Conservation (phyloP, 2,113 vertebrate genomes). For the Sisor rabdophorus region DNA sequence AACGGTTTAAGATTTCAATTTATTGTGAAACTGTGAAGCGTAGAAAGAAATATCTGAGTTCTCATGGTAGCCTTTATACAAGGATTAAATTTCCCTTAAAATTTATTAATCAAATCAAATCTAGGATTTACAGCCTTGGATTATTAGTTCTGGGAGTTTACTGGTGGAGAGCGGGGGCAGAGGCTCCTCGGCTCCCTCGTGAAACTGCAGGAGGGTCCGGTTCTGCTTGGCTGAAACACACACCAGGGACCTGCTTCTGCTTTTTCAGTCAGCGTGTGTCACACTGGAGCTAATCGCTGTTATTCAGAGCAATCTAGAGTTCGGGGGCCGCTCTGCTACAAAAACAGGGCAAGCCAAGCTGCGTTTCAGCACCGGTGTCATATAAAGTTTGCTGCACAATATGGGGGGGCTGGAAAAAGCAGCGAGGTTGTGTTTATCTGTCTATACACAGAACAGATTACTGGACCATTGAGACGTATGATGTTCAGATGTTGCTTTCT, state of each 20-base stretch:
- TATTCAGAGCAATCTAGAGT: slow-evolving; percentile 20
- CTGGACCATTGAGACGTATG: slow-evolving; percentile 19
- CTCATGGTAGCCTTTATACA: slow-evolving; percentile 50
- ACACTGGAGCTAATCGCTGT: slow-evolving; percentile 36
- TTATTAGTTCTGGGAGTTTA: slow-evolving; percentile 29
- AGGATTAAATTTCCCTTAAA: slow-evolving; percentile 50
- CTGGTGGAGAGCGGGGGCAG: slow-evolving; percentile 14
- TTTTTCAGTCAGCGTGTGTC: slow-evolving; percentile 23
- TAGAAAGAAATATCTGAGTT: slow-evolving; percentile 46
- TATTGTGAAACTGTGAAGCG: slow-evolving; percentile 45
- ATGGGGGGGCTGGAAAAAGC: slow-evolving; percentile 28
- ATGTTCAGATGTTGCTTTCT: slow-evolving; percentile 31
- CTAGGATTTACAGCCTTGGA: slow-evolving; percentile 43
- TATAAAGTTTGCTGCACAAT: slow-evolving; percentile 37
- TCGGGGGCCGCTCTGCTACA: neutral
- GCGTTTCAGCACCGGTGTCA: slow-evolving; percentile 35
- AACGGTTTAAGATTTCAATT: slow-evolving; percentile 36
- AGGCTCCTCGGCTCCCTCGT: slow-evolving; percentile 31
- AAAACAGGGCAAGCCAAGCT: slow-evolving; percentile 34
- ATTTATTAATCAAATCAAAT: slow-evolving; percentile 54
- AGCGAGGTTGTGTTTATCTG: slow-evolving; percentile 33
- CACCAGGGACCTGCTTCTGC: slow-evolving; percentile 30
- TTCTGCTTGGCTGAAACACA: slow-evolving; percentile 22
- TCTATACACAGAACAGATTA: slow-evolving; percentile 30
- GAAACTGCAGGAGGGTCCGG: slow-evolving; percentile 29